phyloP scores from a whole-genome alignment of 2,113 vertebrate genomes.

The Albula glossodonta region DNA sequence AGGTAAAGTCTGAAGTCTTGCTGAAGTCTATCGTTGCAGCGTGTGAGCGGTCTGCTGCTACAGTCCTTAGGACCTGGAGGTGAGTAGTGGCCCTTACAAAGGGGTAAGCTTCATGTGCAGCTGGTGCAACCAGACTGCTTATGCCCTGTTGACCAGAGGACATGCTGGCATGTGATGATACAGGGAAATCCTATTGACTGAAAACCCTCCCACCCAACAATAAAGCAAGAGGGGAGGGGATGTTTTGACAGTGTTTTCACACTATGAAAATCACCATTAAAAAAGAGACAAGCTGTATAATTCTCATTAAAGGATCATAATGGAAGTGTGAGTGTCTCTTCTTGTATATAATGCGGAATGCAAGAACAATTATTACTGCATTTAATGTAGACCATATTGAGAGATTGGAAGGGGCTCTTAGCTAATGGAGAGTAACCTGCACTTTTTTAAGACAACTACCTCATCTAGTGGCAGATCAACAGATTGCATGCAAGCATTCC shows the following conservation, averaged over 20 bases:
- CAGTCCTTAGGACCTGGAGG: neutral
- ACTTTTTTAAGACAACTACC: conserved; percentile 12
- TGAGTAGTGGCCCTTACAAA: neutral
- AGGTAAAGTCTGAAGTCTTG: too few relatives aligned
- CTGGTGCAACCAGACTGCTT: neutral
- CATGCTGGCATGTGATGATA: neutral
- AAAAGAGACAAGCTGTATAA: neutral
- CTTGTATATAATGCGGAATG: neutral
- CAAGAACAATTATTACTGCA: neutral
- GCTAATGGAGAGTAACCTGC: neutral
- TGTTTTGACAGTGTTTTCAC: neutral
- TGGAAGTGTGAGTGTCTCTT: neutral
- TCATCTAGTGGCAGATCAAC: conserved; percentile 31
- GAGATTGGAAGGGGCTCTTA: neutral
- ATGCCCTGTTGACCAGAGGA: neutral
- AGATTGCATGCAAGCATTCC: neutral
- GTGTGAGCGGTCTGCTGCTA: too few relatives aligned
- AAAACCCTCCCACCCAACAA: neutral
- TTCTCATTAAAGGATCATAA: neutral
- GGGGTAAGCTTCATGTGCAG: neutral
- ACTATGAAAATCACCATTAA: neutral
- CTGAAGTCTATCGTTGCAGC: too few relatives aligned
- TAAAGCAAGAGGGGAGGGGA: neutral
- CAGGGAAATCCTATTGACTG: too few relatives aligned
- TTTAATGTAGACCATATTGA: neutral